These are phyloP conservation scores for Solenodon paradoxus DNA, from an alignment of 2,113 vertebrate species.

Conservation along the genomic window DNA sequence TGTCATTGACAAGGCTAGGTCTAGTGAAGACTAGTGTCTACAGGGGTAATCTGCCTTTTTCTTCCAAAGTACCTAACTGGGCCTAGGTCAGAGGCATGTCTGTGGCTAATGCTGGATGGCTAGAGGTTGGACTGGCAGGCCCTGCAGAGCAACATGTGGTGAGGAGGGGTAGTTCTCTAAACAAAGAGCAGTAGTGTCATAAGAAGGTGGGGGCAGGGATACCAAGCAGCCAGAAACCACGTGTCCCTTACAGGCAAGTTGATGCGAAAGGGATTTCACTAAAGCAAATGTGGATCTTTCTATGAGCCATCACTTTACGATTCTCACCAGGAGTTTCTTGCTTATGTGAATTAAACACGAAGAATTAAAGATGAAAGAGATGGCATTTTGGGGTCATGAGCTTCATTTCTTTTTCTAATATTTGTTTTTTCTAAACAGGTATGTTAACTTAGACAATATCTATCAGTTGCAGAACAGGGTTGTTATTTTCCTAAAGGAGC, in stretches of 20 bases:
- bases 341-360: neutral
- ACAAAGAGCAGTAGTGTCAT: neutral
- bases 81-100: neutral
- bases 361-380: neutral
- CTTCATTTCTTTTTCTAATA: neutral
- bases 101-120: neutral
- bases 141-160: neutral
- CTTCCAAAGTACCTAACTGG: neutral
- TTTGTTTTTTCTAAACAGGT: no score
- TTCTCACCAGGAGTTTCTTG: neutral
- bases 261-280: neutral
- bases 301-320: no score
- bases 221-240: neutral
- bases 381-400: neutral
- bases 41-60: neutral
- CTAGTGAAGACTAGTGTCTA: neutral
- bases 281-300: neutral
- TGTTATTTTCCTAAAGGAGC: neutral
- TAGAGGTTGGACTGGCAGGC: neutral
- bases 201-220: neutral
- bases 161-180: neutral
- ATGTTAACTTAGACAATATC: neutral
- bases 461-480: neutral
- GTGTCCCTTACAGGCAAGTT: neutral
- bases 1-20: neutral